Evolutionary conservation across 2,113 vertebrate genomes (phyloP), one percentile per base, ranked within the genome.

Genomic region (Saccopteryx leptura): DNA sequence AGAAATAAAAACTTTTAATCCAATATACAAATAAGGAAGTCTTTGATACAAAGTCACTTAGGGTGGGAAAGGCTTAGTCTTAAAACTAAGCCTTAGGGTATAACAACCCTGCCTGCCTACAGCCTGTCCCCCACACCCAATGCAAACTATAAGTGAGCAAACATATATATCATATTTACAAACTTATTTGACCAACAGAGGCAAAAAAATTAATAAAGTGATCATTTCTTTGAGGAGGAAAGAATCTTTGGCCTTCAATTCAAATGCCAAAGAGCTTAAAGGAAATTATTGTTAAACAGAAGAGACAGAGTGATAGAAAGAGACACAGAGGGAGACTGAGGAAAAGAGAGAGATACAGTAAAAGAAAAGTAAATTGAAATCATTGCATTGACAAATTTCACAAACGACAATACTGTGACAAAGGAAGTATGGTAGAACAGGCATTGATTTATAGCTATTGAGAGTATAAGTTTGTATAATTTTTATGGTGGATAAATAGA

Each of bases 361-460:
- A 91, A 14, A 79, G 15, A 28, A 58, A 81, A 92, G 9, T 78
- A 81, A 83, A 79, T 46, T 50, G 24, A 88, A 93, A 58, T 75
- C 6, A 84, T 80, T 90, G 7, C 24, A 21, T 24, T 82, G 58
- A 28, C 60, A 65, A 15, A 69, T 39, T 88, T 84, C 9, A 28
- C 33, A 13, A 78, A 74, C 60, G 71, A 72, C 54, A 21, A 33
- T 61, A 26, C 26, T 74, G 4, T 90, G 23, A 86, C 33, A 33
- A 13, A 82, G 17, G 7, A 26, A n/a, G 54, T 66, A 8, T 78
- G 8, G 28, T 9, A 10, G 31, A 23, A 68, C 13, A 66, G 21
- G 5, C 7, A 19, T 13, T 68, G 58, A 48, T 19, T 60, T 71
- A 76, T 0, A 52, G 15, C 28, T 39, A 2, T 19, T 85, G 18